Percentiles rank a stretch among this genome's conserved stretches.
phyloP scores from a whole-genome alignment of 2,888 invertebrate genomes.

The Epistrophe grossulariae region DNA sequence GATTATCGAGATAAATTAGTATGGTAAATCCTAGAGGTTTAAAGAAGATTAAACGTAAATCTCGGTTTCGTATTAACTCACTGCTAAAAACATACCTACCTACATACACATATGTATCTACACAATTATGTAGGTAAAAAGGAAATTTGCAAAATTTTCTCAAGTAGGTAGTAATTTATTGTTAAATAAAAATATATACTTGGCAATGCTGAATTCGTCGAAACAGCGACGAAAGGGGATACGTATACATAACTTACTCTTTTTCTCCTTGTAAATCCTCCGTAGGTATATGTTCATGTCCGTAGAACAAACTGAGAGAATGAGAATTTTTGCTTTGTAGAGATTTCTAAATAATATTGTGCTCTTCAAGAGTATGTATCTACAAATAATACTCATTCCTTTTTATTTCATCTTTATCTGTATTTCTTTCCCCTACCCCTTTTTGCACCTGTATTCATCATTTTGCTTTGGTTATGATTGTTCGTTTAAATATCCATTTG shows the following conservation, averaged over 20 bases:
- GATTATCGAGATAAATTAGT: too few relatives aligned
- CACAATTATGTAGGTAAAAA: too few relatives aligned
- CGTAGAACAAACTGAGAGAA: constrained; percentile 14
- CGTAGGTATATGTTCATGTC: not conserved
- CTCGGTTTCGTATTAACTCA: too few relatives aligned
- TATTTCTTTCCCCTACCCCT: constrained; percentile 38
- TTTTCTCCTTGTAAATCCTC: constrained; percentile 19
- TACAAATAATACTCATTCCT: constrained; percentile 13
- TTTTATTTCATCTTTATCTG: not conserved
- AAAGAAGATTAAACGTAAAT: too few relatives aligned
- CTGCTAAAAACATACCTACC: too few relatives aligned
- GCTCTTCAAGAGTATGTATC: not conserved
- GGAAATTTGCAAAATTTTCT: not conserved
- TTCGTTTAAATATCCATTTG: constrained; percentile 59
- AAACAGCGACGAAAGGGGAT: not conserved
- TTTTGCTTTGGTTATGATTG: constrained; percentile 34
- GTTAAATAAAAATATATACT: not conserved
- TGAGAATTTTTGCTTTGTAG: constrained; percentile 41
- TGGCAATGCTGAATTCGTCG: not conserved
- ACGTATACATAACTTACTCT: not conserved
- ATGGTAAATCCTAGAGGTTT: too few relatives aligned
- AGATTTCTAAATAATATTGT: constrained; percentile 37
- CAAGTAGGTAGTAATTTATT: not conserved
- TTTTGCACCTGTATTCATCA: constrained; percentile 50
- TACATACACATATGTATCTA: too few relatives aligned